A percentile compares a stretch with the other conserved stretches of the same genome.
These are phyloP conservation scores for Epizoanthus scotinus DNA, from an alignment of 92 coral and sea anemone genomes.

Conservation along the genomic window DNA sequence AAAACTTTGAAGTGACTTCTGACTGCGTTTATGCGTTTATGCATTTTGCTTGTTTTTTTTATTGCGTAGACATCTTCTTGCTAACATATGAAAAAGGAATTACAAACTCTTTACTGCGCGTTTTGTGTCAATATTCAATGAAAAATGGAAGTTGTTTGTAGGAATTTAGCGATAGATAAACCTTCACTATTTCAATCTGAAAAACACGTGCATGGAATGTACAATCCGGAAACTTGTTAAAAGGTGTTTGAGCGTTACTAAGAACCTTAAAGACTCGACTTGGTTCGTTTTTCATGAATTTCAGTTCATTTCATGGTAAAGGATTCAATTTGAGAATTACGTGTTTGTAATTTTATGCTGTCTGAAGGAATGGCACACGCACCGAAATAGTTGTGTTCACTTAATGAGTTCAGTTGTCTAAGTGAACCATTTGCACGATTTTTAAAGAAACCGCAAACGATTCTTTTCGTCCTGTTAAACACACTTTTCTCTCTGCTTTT, in stretches of 20 bases:
- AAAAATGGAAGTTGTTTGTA: slow-evolving; percentile 8
- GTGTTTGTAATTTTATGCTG: slow-evolving; percentile 24
- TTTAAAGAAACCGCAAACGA: background rate
- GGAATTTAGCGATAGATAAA: background rate
- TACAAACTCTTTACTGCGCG: background rate
- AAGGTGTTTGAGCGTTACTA: background rate
- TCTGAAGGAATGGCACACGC: background rate
- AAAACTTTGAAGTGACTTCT: background rate
- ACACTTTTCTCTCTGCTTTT: no score
- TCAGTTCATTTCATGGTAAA: background rate
- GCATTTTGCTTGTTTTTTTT: background rate
- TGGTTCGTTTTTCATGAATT: background rate
- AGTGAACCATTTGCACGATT: background rate
- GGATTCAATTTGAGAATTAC: background rate
- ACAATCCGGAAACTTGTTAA: background rate
- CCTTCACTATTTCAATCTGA: background rate
- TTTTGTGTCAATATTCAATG: slow-evolving; percentile 7
- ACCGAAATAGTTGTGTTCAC: background rate
- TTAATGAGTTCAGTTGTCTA: background rate
- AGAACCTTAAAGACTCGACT: background rate
- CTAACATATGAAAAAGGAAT: slow-evolving; percentile 26
- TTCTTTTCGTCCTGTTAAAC: no score
- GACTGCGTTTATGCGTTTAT: background rate
- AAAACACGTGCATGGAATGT: background rate
- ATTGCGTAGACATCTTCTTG: background rate